phyloP scores from a whole-genome alignment of 2,113 vertebrate genomes.

The Petaurus breviceps region DNA sequence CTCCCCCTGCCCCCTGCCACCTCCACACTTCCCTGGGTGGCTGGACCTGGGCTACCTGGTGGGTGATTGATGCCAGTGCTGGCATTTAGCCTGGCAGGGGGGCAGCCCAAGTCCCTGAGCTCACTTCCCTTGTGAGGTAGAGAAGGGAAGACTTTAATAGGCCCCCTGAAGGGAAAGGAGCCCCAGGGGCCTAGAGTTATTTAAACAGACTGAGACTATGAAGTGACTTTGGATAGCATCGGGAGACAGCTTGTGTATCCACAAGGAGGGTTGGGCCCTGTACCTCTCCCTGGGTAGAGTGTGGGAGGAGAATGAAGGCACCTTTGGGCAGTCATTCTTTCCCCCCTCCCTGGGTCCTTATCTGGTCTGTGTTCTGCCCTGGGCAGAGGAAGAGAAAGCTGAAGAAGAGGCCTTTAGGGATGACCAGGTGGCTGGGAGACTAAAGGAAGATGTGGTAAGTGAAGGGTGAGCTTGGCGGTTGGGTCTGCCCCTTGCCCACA shows the following conservation, averaged over 20 bases:
- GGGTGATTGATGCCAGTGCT: background rate
- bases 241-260: background rate
- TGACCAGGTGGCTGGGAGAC: constrained; percentile 89
- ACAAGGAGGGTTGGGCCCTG: background rate
- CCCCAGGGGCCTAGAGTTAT: background rate
- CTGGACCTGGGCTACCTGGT: too few species aligned
- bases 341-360: background rate
- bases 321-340: background rate
- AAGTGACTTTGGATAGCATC: background rate
- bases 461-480: rapidly evolving
- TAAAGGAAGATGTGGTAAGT: constrained; percentile 95
- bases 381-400: constrained; percentile 89
- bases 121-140: background rate
- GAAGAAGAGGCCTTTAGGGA: constrained; percentile 86
- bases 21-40: background rate
- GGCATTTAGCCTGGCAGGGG: background rate
- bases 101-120: background rate
- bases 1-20: background rate
- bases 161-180: background rate
- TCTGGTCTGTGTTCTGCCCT: constrained; percentile 27
- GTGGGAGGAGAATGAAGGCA: background rate
- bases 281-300: background rate
- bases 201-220: background rate
- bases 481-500: rapidly evolving
- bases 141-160: background rate